Percentiles rank a stretch among this genome's conserved stretches.
These are phyloP conservation scores for Anthopleura sola DNA, from an alignment of 64 coral and sea anemone genomes.

Conservation along the genomic window DNA sequence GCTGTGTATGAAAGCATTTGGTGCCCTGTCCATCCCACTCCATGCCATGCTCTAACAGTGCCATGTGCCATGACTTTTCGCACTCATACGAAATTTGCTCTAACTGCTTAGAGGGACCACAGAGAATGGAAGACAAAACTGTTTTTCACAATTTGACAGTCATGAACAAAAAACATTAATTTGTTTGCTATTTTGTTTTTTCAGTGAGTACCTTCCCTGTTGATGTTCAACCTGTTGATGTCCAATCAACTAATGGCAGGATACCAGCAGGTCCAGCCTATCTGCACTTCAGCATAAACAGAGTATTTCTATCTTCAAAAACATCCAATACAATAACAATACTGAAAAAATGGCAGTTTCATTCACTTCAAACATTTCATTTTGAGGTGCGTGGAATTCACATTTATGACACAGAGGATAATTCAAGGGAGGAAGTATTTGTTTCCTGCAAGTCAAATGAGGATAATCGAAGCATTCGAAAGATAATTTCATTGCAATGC, in stretches of 20 bases:
- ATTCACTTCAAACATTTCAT: not conserved
- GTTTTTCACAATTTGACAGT: too few relatives aligned
- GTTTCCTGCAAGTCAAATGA: not conserved
- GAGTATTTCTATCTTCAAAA: constrained; percentile 2
- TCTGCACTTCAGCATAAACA: not conserved
- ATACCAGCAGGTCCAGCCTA: not conserved
- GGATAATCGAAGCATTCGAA: not conserved
- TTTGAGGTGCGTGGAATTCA: not conserved
- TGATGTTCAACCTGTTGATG: not conserved
- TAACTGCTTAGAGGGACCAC: too few relatives aligned
- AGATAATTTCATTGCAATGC: not conserved
- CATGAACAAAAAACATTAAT: not conserved
- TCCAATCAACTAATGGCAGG: not conserved
- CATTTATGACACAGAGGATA: not conserved
- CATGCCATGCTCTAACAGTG: too few relatives aligned
- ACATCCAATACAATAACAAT: not conserved
- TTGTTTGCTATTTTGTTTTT: not conserved
- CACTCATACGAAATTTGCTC: too few relatives aligned
- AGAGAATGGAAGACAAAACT: too few relatives aligned
- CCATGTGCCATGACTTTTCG: too few relatives aligned
- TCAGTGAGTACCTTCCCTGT: not conserved
- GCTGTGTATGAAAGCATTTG: too few relatives aligned
- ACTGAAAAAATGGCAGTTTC: not conserved
- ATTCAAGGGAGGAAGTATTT: not conserved
- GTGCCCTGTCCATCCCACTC: too few relatives aligned